Percentiles rank a stretch among this genome's conserved stretches.
Evolutionary conservation across 2,797 vertebrate species (phyloP).

Genomic region (Ispidina lecontei): DNA sequence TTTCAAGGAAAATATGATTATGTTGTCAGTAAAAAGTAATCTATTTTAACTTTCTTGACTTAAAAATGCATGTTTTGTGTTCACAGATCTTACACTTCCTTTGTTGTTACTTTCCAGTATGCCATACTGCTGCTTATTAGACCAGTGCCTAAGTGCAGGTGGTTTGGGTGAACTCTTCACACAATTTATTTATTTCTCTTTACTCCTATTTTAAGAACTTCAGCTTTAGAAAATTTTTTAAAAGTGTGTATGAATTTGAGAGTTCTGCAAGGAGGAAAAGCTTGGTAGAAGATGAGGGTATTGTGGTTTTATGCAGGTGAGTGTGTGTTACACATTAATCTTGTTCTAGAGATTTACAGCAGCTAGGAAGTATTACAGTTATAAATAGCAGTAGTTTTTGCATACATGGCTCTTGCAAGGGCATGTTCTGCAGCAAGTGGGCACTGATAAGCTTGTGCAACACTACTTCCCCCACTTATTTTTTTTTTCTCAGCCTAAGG

Average conservation of each 20-base stretch:
- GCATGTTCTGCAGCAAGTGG: constrained; percentile 9
- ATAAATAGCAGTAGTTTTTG: not conserved
- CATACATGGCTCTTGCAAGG: not conserved
- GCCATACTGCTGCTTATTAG: not conserved
- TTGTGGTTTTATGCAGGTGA: not conserved
- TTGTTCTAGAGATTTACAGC: not conserved
- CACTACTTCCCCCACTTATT: not conserved
- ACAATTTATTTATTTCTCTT: not conserved
- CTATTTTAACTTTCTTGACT: not conserved
- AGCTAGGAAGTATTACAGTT: not conserved
- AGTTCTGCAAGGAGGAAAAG: not conserved
- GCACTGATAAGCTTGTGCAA: constrained; percentile 21
- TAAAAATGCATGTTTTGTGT: not conserved
- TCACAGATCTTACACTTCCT: not conserved
- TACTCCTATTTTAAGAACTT: not conserved
- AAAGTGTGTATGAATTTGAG: not conserved
- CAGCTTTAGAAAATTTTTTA: not conserved
- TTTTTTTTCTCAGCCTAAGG: not conserved
- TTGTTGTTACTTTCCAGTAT: not conserved
- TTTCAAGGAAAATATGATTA: constrained; percentile 24
- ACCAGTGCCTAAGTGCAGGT: not conserved
- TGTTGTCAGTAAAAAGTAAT: not conserved
- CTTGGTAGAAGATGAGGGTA: not conserved
- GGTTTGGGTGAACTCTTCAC: not conserved
- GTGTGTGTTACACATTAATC: not conserved